phyloP scores from a whole-genome alignment of 2,888 invertebrate species.

The Poecilobothrus nobilitatus region DNA sequence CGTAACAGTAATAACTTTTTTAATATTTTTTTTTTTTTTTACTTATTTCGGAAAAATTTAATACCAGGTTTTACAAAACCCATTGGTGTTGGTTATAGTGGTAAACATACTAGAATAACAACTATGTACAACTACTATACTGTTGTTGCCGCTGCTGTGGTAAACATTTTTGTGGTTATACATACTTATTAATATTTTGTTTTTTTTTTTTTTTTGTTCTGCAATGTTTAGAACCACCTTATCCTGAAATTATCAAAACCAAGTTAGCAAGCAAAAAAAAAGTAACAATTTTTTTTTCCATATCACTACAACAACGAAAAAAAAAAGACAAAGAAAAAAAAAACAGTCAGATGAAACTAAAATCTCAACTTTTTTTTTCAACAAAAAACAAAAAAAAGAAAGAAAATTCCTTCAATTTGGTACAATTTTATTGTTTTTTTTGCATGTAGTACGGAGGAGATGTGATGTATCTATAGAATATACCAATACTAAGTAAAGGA shows the following conservation, averaged over 20 bases:
- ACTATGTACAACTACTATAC: neutral
- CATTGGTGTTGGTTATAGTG: neutral
- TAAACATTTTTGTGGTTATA: neutral
- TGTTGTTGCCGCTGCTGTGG: neutral
- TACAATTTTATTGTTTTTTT: neutral
- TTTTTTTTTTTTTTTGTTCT: neutral
- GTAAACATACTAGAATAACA: neutral
- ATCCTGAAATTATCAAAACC: neutral
- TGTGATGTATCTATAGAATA: too few species aligned
- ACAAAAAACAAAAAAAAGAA: too few species aligned
- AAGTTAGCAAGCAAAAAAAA: neutral
- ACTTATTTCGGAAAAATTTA: too few species aligned
- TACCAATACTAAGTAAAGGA: too few species aligned
- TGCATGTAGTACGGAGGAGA: too few species aligned
- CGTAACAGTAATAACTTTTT: too few species aligned
- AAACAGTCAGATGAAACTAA: neutral
- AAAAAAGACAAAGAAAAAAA: neutral
- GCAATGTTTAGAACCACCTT: neutral
- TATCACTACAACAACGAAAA: too few species aligned
- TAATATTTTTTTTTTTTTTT: too few species aligned
- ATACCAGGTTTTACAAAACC: too few species aligned
- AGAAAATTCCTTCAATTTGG: constrained; percentile 3
- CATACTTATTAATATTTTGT: neutral
- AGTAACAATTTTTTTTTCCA: neutral
- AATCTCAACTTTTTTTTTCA: neutral